A percentile compares a stretch with the other conserved stretches of the same genome.
phyloP scores from a whole-genome alignment of 2,888 invertebrate genomes.

The Lepidocyrtoides sp. region DNA sequence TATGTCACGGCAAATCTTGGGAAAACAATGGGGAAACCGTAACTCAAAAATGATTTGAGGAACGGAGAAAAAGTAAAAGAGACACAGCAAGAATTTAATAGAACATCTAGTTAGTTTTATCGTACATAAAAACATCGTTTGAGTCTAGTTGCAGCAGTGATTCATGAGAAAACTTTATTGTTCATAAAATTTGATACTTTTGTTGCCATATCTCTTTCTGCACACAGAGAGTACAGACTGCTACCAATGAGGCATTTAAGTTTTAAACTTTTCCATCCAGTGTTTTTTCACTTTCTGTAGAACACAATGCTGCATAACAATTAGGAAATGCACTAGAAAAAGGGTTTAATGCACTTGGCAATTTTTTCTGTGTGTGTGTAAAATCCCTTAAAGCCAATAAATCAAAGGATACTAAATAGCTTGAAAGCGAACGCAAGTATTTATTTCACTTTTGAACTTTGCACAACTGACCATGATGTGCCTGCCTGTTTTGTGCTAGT shows the following conservation, averaged over 20 bases:
- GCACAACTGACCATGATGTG: neutral
- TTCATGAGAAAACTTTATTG: neutral
- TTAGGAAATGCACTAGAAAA: conserved; percentile 1
- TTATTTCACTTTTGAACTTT: conserved; percentile 13
- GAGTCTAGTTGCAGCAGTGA: too few species aligned
- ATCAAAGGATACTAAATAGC: neutral
- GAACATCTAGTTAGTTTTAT: neutral
- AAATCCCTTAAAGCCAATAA: neutral
- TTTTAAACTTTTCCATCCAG: neutral
- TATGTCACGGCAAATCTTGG: conserved; percentile 44
- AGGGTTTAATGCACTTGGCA: conserved; percentile 37
- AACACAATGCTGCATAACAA: neutral
- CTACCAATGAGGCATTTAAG: too few species aligned
- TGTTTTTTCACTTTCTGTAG: neutral
- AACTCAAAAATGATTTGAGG: neutral
- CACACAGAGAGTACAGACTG: too few species aligned
- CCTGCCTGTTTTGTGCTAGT: neutral
- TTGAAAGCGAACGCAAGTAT: neutral
- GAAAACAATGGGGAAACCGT: neutral
- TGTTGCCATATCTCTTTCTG: too few species aligned
- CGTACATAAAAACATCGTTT: neutral
- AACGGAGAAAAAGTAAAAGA: neutral
- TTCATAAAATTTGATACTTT: neutral
- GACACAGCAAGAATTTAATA: neutral
- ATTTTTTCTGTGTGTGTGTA: too few species aligned